These are phyloP conservation scores for Sitobion miscanthi DNA, from an alignment of 1,140 invertebrate genomes.

Conservation along the genomic window DNA sequence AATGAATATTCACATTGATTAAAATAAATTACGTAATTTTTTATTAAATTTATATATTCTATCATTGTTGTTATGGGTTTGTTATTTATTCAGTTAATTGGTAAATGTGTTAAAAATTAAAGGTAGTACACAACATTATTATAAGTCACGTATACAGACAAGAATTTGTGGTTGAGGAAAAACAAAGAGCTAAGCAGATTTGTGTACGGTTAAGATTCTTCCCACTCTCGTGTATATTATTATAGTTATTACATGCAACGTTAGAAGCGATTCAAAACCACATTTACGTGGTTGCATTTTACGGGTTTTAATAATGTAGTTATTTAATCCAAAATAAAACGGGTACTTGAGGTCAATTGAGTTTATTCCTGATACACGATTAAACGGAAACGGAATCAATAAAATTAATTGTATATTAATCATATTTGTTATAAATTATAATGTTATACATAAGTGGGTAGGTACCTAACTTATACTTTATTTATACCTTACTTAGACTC, in stretches of 20 bases:
- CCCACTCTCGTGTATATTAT: neutral
- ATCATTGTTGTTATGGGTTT: neutral
- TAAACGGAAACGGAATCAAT: neutral
- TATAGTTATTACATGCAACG: neutral
- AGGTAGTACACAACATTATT: neutral
- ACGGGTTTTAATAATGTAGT: neutral
- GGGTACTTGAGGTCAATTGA: neutral
- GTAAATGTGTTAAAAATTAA: neutral
- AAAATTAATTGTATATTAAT: neutral
- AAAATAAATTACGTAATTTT: conserved; percentile 6
- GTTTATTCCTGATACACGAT: neutral
- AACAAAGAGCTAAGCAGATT: conserved; percentile 21
- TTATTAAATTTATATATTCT: neutral
- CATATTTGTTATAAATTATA: neutral
- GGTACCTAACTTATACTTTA: no score
- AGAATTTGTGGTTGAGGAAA: conserved; percentile 11
- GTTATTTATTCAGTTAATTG: neutral
- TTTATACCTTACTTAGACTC: no score
- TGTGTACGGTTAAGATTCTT: conserved; percentile 14
- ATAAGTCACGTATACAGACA: neutral
- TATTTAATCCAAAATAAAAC: conserved; percentile 21
- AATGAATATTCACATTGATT: neutral
- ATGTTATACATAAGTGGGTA: neutral
- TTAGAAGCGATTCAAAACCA: conserved; percentile 7
- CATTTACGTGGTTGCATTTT: neutral